Percentiles rank a stretch among this genome's conserved stretches.
These are phyloP conservation scores for Galemys pyrenaicus DNA, from an alignment of 2,113 vertebrate species.

Conservation along the genomic window DNA sequence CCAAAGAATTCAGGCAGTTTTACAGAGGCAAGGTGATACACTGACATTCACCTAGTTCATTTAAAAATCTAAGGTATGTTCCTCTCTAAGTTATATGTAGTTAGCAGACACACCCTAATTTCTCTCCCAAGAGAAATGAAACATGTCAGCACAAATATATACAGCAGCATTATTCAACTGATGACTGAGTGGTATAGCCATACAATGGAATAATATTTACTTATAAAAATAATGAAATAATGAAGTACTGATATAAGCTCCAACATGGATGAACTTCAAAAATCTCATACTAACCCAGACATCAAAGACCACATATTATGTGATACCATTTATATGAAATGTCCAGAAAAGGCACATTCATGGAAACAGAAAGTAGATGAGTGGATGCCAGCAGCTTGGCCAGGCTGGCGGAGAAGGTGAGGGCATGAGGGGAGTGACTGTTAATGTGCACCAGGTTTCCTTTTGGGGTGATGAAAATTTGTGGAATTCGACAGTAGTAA, in stretches of 20 bases:
- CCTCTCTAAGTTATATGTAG: neutral
- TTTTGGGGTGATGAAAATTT: neutral
- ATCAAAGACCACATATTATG: neutral
- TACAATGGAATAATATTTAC: neutral
- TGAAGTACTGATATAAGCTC: neutral
- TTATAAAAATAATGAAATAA: slow-evolving; percentile 42
- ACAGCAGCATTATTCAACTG: neutral
- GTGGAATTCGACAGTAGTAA: neutral
- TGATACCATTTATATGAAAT: neutral
- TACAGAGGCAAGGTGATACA: neutral
- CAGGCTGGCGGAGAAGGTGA: neutral
- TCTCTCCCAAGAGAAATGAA: neutral
- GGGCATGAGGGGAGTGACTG: too few species aligned
- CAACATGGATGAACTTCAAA: neutral
- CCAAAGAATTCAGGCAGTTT: neutral
- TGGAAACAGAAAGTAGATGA: neutral
- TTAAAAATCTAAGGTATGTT: neutral
- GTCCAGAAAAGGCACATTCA: neutral
- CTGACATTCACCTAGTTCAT: neutral
- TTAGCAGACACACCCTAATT: neutral
- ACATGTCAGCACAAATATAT: neutral
- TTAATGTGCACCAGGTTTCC: neutral
- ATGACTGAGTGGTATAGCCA: neutral
- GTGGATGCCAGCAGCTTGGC: neutral
- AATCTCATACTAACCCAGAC: neutral